Evolutionary conservation across 2,888 invertebrate genomes (phyloP).

Genomic region (Leptarthrus brevirostris): DNA sequence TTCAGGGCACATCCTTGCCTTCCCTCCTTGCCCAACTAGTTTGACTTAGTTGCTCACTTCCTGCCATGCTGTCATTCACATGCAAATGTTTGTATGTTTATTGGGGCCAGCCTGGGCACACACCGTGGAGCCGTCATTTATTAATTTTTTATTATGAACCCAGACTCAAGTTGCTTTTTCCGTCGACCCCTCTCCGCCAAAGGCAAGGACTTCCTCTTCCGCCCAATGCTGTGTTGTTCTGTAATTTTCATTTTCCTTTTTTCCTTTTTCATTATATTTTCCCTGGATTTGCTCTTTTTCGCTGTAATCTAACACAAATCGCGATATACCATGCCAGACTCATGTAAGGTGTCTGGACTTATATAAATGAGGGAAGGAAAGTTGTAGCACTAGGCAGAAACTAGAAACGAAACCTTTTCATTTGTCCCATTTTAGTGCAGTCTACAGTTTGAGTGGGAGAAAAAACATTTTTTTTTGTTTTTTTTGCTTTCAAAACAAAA

Average conservation of each 20-base stretch:
- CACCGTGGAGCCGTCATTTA: conserved; percentile 13
- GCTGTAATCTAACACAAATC: conserved; percentile 38
- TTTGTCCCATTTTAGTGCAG: conserved; percentile 7
- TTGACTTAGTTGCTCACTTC: conserved; percentile 18
- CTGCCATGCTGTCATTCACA: conserved; percentile 21
- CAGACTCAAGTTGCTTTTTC: conserved; percentile 15
- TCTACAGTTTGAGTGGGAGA: not conserved
- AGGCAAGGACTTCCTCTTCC: not conserved
- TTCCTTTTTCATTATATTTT: not conserved
- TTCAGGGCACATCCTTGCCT: not conserved
- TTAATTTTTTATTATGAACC: conserved; percentile 34
- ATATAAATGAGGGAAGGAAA: not conserved
- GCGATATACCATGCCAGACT: not conserved
- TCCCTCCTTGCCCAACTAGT: conserved; percentile 1
- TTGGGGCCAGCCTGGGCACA: not conserved
- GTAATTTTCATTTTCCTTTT: conserved; percentile 28
- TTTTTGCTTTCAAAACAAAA: conserved; percentile 19
- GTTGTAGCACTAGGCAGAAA: not conserved
- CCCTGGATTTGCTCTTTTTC: not conserved
- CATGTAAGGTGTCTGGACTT: conserved; percentile 4
- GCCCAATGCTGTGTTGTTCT: conserved; percentile 22
- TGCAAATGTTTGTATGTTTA: conserved; percentile 45
- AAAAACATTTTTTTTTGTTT: conserved; percentile 24
- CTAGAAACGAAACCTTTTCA: conserved; percentile 18
- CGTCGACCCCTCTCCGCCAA: not conserved